phyloP scores from a whole-genome alignment of 2,113 vertebrate genomes.

The Coryphaenoides rupestris region DNA sequence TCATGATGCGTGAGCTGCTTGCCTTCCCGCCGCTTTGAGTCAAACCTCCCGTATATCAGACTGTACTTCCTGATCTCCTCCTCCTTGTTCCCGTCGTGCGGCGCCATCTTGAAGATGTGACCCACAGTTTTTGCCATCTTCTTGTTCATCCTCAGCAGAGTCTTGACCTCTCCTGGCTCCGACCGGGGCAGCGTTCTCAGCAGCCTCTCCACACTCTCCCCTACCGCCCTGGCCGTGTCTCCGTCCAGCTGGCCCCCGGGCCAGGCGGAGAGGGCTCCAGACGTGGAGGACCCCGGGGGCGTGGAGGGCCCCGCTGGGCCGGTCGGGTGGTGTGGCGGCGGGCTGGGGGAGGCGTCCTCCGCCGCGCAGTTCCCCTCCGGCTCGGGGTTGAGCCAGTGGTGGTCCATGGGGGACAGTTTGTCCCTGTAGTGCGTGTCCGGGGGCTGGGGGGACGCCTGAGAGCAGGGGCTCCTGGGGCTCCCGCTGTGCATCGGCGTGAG shows the following conservation, averaged over 20 bases:
- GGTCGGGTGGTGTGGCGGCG: constrained; percentile 73
- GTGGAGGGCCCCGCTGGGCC: constrained; percentile 71
- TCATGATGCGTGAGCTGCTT: constrained; percentile 94
- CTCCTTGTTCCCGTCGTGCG: constrained; percentile 83
- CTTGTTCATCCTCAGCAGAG: constrained; percentile 89
- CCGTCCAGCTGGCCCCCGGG: constrained; percentile 77
- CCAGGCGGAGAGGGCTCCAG: constrained; percentile 60
- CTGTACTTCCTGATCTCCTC: constrained; percentile 95
- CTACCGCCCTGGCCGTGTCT: constrained; percentile 81
- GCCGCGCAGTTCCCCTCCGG: constrained; percentile 74
- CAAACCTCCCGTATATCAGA: constrained; percentile 91
- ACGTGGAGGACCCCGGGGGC: constrained; percentile 73
- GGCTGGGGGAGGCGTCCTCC: constrained; percentile 80
- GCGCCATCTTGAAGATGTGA: constrained; percentile 90
- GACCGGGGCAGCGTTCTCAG: constrained; percentile 84
- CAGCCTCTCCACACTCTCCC: constrained; percentile 85
- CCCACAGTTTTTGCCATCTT: constrained; percentile 90
- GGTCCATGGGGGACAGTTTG: constrained; percentile 83
- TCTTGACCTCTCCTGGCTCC: constrained; percentile 78
- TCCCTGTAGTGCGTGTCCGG: constrained; percentile 71
- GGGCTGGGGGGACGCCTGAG: constrained; percentile 78
- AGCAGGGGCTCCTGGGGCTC: constrained; percentile 87
- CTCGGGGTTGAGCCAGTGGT: constrained; percentile 85
- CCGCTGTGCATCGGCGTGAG: constrained; percentile 78
- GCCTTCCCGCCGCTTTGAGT: constrained; percentile 90